A percentile compares a stretch with the other conserved stretches of the same genome.
phyloP scores from a whole-genome alignment of 2,113 vertebrate genomes.

The Podilymbus podiceps region DNA sequence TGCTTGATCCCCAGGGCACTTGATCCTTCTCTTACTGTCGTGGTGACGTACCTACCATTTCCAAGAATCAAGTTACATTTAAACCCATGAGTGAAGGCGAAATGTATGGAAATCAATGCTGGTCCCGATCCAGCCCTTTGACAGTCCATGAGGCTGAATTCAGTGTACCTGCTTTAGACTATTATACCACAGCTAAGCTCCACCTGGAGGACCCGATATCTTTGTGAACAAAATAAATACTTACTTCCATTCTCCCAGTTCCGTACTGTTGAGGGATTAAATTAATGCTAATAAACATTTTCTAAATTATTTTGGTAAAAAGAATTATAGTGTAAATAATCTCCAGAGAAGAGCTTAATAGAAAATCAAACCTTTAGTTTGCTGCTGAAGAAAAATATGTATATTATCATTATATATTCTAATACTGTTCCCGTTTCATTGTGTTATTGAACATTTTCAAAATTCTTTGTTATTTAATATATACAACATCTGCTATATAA shows the following conservation, averaged over 20 bases:
- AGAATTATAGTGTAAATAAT: not conserved
- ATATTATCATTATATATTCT: not conserved
- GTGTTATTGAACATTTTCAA: not conserved
- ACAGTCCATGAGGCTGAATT: not conserved
- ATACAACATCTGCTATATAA: not conserved
- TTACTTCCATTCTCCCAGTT: not conserved
- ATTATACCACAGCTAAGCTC: not conserved
- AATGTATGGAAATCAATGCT: not conserved
- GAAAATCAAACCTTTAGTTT: not conserved
- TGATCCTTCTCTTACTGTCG: not conserved
- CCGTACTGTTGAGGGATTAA: accelerated
- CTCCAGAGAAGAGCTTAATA: not conserved
- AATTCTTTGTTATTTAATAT: not conserved
- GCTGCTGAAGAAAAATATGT: not conserved
- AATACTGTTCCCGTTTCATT: not conserved
- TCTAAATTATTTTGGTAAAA: not conserved
- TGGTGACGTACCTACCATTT: not conserved
- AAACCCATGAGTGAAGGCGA: not conserved
- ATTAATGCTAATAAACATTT: not conserved
- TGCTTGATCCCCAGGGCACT: not conserved
- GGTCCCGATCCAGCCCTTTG: not conserved
- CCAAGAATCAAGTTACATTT: not conserved
- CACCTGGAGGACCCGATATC: not conserved
- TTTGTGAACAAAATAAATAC: not conserved
- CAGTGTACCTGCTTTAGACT: not conserved